phyloP scores from a whole-genome alignment of 2,113 vertebrate species.

The Onychostoma macrolepis region DNA sequence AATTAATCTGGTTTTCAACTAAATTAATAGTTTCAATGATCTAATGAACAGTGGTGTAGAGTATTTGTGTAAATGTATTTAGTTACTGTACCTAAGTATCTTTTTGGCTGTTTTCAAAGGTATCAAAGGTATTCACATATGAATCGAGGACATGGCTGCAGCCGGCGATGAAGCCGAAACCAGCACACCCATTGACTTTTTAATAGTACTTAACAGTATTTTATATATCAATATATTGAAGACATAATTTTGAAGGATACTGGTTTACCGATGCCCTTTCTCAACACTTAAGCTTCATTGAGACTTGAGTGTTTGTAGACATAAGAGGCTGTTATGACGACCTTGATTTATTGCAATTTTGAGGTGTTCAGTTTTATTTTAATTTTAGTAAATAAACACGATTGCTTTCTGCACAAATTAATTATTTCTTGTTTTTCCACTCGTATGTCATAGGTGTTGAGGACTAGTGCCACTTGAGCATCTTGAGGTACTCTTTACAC shows the following conservation, averaged over 20 bases:
- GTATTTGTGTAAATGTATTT: background rate
- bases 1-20: background rate
- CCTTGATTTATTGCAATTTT: background rate
- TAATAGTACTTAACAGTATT: background rate
- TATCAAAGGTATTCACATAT: background rate
- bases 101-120: background rate
- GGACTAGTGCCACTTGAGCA: background rate
- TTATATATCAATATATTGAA: background rate
- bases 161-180: background rate
- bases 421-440: background rate
- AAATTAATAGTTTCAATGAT: background rate
- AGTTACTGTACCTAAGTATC: background rate
- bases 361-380: background rate
- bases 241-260: background rate
- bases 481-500: background rate
- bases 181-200: background rate
- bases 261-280: background rate
- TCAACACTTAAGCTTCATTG: background rate
- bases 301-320: background rate
- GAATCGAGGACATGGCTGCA: background rate
- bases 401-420: background rate
- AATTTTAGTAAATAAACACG: background rate
- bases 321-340: background rate
- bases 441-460: background rate
- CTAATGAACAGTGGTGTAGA: background rate